Base-by-base conservation (phyloP, 2,113 vertebrate genomes). In the Rostratula benghalensis region DNA sequence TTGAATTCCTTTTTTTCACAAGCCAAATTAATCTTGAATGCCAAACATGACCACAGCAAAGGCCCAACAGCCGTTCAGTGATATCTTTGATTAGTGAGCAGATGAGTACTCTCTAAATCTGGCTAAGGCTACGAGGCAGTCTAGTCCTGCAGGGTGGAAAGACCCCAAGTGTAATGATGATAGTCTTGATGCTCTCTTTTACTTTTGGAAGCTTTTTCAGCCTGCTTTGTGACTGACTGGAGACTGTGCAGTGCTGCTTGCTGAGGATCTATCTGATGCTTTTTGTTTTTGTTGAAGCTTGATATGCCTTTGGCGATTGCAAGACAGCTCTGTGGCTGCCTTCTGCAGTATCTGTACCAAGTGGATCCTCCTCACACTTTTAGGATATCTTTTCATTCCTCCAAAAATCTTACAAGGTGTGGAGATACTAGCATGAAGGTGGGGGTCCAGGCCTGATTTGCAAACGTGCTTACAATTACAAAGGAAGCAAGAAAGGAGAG, bases 261-360 rank as follows among this genome's bases (percentile, higher is more conserved):
- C 88, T 86, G 83, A 90, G 92, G 63, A 37, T 93, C 75, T 89
- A 4, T 71, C 82, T 89, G 68, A 94, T 93, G 43, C 74, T 90
- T 35, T 87, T 86, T 86, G 24, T 91, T 92, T 93, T 81, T 90
- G 37, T 90, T 74, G 91, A 83, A 93, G 76, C 76, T 89, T 95
- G 91, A 81, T 87, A 59, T 37, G n/a, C 31, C 76, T 90, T 95
- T 89, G 91, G 61, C 73, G 51, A 63, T 77, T 95, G 89, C 94
- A 93, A 89, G 94, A 87, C 89, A 94, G 94, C 86, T 93, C 91
- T 89, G 76, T 95, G 91, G 76, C 95, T 97, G 95, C 93, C 91
- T 95, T 94, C 86, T 90, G 89, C 86, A 89, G n/a, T 93, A 70
- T 81, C 68, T 81, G 50, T 94, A 61, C 77, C 87, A 84, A 87